Conservation (phyloP, 2,888 invertebrate genomes). For the Himalopsyche kuldschensis region DNA sequence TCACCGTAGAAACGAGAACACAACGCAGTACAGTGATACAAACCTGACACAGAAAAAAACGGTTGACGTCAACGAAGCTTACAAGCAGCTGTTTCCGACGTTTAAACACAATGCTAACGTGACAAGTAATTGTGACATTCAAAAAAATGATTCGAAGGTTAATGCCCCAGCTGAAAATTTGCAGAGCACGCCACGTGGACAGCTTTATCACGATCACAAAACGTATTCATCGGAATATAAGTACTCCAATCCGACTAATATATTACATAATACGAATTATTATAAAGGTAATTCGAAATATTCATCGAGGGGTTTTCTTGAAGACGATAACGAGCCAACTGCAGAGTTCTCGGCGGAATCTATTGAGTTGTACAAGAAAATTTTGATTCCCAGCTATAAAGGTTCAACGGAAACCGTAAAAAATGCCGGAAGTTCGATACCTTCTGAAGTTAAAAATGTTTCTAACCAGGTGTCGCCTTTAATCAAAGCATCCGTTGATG, state of each 20-base stretch:
- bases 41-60: constrained; percentile 16
- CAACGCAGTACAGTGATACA: not conserved
- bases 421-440: not conserved
- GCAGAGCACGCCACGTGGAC: constrained; percentile 49
- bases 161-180: constrained; percentile 41
- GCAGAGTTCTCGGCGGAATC: constrained; percentile 47
- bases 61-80: constrained; percentile 23
- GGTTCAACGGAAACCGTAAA: constrained; percentile 6
- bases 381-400: constrained; percentile 43
- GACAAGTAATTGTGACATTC: not conserved
- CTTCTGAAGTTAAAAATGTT: not conserved
- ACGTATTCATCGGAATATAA: constrained; percentile 3
- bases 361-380: constrained; percentile 54
- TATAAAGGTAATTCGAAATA: not conserved
- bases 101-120: not conserved
- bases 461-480: not conserved
- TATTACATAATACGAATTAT: not conserved
- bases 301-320: not conserved
- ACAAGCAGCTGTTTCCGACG: constrained; percentile 22
- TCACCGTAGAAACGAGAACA: not conserved
- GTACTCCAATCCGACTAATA: not conserved
- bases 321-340: not conserved
- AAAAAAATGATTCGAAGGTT: not conserved
- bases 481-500: not conserved
- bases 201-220: constrained; percentile 51